These are phyloP conservation scores for Calyptomena viridis DNA, from an alignment of 2,113 vertebrate species.

Conservation along the genomic window DNA sequence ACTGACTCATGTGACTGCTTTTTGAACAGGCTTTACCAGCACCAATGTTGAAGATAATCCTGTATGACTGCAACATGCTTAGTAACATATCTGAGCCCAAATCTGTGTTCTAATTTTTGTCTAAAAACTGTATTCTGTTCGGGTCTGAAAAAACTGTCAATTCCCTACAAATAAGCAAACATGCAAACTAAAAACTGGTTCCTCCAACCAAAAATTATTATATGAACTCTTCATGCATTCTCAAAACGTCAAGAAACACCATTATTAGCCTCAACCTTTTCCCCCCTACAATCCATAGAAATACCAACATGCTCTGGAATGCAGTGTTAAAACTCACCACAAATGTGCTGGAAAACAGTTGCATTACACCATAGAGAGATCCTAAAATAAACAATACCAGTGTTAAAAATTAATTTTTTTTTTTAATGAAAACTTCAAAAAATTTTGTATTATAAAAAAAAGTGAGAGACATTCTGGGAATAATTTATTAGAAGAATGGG, in stretches of 20 bases:
- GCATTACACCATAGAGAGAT: constrained; percentile 90
- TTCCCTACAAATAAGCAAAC: background rate
- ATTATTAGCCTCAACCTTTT: background rate
- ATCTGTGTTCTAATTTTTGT: background rate
- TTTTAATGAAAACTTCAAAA: background rate
- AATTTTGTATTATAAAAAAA: background rate
- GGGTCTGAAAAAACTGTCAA: background rate
- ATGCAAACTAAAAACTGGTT: background rate
- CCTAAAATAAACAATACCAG: constrained; percentile 72
- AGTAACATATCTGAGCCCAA: background rate
- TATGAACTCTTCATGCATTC: background rate
- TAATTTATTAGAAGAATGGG: background rate
- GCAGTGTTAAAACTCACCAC: constrained; percentile 83
- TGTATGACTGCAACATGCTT: background rate
- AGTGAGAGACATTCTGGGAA: background rate
- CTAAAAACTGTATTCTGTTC: background rate
- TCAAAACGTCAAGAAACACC: background rate
- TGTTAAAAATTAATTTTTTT: background rate
- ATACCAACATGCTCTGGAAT: background rate
- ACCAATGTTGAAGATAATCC: background rate
- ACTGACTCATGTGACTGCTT: background rate
- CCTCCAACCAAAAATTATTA: background rate
- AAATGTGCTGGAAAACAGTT: constrained; percentile 92
- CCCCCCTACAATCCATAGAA: background rate
- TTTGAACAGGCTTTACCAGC: background rate